A percentile compares a stretch with the other conserved stretches of the same genome.
phyloP scores from a whole-genome alignment of 1,140 invertebrate species.

The Cherax destructor region DNA sequence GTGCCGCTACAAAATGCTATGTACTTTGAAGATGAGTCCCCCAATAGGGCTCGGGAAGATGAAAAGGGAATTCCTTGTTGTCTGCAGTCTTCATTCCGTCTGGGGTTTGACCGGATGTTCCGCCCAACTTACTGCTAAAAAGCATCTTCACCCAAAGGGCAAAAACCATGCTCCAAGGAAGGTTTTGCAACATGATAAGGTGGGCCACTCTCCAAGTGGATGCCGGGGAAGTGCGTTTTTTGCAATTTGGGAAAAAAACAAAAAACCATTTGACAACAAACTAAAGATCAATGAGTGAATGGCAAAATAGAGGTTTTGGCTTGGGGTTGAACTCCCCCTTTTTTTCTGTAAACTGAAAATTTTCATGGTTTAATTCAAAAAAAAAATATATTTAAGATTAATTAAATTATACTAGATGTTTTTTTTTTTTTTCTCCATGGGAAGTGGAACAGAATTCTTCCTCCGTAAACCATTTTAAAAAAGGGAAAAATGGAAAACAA shows the following conservation, averaged over 20 bases:
- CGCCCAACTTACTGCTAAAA: conserved; percentile 96
- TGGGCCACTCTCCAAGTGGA: conserved; percentile 96
- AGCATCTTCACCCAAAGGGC: conserved; percentile 97
- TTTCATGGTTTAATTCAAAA: neutral
- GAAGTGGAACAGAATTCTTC: no score
- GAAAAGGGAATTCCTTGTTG: conserved; percentile 94
- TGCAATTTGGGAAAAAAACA: conserved; percentile 91
- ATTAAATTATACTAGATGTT: no score
- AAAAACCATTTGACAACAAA: conserved; percentile 94
- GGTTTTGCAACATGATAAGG: conserved; percentile 96
- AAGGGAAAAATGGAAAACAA: no score
- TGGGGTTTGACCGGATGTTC: conserved; percentile 98
- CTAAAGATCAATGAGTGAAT: conserved; percentile 97
- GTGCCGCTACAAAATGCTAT: conserved; percentile 97
- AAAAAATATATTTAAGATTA: no score
- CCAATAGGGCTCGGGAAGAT: conserved; percentile 92
- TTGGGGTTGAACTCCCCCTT: conserved; percentile 97
- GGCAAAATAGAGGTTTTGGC: conserved; percentile 92
- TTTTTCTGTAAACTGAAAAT: conserved; percentile 82
- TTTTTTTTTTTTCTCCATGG: no score
- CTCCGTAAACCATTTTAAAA: no score
- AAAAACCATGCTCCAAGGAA: conserved; percentile 91
- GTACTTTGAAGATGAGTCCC: conserved; percentile 98
- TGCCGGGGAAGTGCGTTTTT: conserved; percentile 94
- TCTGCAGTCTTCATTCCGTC: conserved; percentile 99